phyloP scores from a whole-genome alignment of 2,797 vertebrate species.

The Chlorospingus semifuscus region DNA sequence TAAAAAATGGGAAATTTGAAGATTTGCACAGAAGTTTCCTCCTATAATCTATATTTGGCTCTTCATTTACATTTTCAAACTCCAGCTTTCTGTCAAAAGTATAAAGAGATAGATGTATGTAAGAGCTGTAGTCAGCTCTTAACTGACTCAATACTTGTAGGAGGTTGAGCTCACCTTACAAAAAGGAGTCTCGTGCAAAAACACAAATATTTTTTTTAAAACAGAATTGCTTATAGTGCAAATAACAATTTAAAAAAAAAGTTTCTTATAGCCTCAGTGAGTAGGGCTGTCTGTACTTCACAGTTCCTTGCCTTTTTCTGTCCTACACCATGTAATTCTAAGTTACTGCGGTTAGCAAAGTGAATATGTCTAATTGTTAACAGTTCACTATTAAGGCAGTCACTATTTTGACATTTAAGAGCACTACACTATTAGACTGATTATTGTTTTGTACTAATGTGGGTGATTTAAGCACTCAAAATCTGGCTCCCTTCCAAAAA shows the following conservation, averaged over 20 bases:
- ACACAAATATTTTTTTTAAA: neutral
- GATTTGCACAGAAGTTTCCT: neutral
- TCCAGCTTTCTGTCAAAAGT: neutral
- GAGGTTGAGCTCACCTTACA: neutral
- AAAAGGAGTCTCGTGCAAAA: neutral
- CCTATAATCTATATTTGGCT: neutral
- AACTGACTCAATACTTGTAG: neutral
- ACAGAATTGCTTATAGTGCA: neutral
- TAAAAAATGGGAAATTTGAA: neutral
- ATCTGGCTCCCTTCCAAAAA: neutral
- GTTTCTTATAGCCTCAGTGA: neutral
- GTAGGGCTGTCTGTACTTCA: neutral
- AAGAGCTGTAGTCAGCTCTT: neutral
- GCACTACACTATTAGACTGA: neutral
- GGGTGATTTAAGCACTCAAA: neutral
- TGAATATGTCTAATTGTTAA: neutral
- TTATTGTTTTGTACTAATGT: neutral
- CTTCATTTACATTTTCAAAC: neutral
- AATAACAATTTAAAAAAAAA: neutral
- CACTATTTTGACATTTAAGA: slow-evolving; percentile 1
- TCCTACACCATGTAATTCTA: neutral
- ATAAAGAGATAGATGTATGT: neutral
- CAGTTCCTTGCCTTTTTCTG: neutral
- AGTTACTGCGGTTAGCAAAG: neutral
- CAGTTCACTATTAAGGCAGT: neutral